Evolutionary conservation across 1,140 invertebrate species (phyloP).

Genomic region (Scaptomyza graminum): DNA sequence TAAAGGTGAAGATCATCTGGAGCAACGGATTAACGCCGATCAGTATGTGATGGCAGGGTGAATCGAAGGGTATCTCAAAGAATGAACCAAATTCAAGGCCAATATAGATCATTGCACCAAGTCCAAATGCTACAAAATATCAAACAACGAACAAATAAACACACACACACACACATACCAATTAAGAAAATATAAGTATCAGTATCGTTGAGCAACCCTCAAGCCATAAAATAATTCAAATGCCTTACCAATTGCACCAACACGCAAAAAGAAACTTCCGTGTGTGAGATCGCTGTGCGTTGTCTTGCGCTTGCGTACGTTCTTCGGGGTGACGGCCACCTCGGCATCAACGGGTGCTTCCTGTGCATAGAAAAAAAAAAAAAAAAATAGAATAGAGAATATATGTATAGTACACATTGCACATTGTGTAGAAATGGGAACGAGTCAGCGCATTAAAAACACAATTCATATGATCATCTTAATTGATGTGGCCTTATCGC

Average conservation of each 20-base stretch:
- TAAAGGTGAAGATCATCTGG: slow-evolving; percentile 98
- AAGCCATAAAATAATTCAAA: not conserved
- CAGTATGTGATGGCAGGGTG: slow-evolving; percentile 94
- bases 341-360: slow-evolving; percentile 87
- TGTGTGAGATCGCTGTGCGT: slow-evolving; percentile 96
- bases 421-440: slow-evolving; percentile 1
- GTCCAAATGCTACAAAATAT: slow-evolving; percentile 92
- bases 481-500: slow-evolving; percentile 60
- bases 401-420: not conserved
- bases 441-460: slow-evolving; percentile 1
- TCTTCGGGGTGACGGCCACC: slow-evolving; percentile 87
- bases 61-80: slow-evolving; percentile 95
- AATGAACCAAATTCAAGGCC: slow-evolving; percentile 97
- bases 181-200: slow-evolving; percentile 3
- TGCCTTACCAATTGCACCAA: slow-evolving; percentile 95
- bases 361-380: slow-evolving; percentile 51
- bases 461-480: slow-evolving; percentile 34
- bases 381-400: not conserved
- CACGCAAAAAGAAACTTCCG: slow-evolving; percentile 97
- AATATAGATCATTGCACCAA: slow-evolving; percentile 99
- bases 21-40: slow-evolving; percentile 95
- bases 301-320: slow-evolving; percentile 92
- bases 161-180: not conserved
- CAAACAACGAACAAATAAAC: not conserved
- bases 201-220: not conserved